phyloP scores from a whole-genome alignment of 2,113 vertebrate genomes.

The Petrocephalus zakoni region DNA sequence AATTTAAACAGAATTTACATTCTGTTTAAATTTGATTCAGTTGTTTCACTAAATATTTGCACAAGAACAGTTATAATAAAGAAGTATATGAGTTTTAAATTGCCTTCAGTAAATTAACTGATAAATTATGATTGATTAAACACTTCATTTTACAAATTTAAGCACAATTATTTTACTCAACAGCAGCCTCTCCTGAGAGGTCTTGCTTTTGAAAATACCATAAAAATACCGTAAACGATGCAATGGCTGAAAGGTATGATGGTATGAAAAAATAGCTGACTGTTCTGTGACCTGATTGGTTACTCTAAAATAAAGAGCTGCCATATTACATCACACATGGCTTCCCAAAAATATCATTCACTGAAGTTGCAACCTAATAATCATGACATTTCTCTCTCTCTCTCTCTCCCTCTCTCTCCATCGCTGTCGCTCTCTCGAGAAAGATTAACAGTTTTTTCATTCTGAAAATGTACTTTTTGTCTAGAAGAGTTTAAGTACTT shows the following conservation, averaged over 20 bases:
- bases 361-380: not conserved
- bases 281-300: not conserved
- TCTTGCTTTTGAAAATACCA: not conserved
- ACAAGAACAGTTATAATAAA: not conserved
- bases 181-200: not conserved
- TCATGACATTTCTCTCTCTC: not conserved
- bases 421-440: not conserved
- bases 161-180: not conserved
- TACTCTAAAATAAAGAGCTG: not conserved
- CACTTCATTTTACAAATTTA: not conserved
- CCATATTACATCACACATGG: not conserved
- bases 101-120: not conserved
- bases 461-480: not conserved
- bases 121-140: not conserved
- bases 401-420: not conserved
- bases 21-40: not conserved
- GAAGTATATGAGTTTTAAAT: not conserved
- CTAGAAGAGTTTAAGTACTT: not conserved
- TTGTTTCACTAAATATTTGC: not conserved
- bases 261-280: not conserved
- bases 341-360: not conserved
- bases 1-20: no score
- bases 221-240: not conserved
- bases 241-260: not conserved
- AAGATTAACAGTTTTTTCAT: not conserved